Evolutionary conservation across 2,888 invertebrate species (phyloP).

Genomic region (Agonopterix alstromeriana): DNA sequence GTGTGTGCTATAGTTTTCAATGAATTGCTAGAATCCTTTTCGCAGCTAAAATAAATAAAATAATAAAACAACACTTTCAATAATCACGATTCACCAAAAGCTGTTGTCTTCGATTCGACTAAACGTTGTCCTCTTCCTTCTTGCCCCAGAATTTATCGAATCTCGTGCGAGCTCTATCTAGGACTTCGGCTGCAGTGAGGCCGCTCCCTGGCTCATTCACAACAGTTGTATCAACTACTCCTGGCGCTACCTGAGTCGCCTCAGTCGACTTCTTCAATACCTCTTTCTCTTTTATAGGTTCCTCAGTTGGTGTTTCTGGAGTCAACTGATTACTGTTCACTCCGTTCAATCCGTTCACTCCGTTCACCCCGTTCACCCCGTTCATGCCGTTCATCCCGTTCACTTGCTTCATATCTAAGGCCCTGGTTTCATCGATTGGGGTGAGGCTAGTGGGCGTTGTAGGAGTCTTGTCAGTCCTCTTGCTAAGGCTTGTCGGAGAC

Average conservation of each 20-base stretch:
- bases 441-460: slow-evolving; percentile 69
- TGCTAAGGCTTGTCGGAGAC: slow-evolving; percentile 66
- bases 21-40: not conserved
- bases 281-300: slow-evolving; percentile 48
- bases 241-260: slow-evolving; percentile 72
- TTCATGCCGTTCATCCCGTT: slow-evolving; percentile 42
- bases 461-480: slow-evolving; percentile 70
- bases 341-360: slow-evolving; percentile 30
- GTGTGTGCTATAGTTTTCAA: not conserved
- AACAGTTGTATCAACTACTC: slow-evolving; percentile 73
- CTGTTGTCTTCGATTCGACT: slow-evolving; percentile 20
- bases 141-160: slow-evolving; percentile 92
- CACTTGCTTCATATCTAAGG: slow-evolving; percentile 63
- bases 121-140: slow-evolving; percentile 78
- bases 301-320: slow-evolving; percentile 58
- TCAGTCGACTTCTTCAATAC: slow-evolving; percentile 65
- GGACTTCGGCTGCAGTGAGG: slow-evolving; percentile 82
- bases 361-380: slow-evolving; percentile 42
- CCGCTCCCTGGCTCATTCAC: slow-evolving; percentile 68
- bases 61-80: slow-evolving; percentile 8
- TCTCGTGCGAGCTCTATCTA: slow-evolving; percentile 88
- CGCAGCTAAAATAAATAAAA: not conserved
- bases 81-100: slow-evolving; percentile 35
- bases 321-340: slow-evolving; percentile 57
- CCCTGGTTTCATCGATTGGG: slow-evolving; percentile 69